Evolutionary conservation across 2,888 invertebrate species (phyloP), one percentile per base, ranked within the genome.

Genomic region (Noctua janthina): DNA sequence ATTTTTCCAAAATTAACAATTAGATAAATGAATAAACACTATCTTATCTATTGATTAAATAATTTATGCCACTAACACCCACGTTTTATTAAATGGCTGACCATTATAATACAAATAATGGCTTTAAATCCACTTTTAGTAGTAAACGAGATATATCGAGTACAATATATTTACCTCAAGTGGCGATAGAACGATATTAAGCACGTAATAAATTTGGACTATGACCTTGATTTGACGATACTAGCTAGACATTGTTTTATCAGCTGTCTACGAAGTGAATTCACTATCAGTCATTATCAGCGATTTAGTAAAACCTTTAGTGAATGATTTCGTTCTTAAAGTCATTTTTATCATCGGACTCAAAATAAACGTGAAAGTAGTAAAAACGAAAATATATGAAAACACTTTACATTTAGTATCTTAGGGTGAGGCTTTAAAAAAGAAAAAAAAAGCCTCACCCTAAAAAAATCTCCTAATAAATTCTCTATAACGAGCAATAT

Each of bases 91-190:
- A n/a, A 59, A 59, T 68, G 6, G 43, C 5, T 20, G 8, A 15
- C 13, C 10, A 51, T n/a, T 67, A n/a, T 54, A 17, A 51, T 35
- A n/a, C 13, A 46, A 35, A 64, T 64, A 84, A 79, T 64, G 4
- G 15, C n/a, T 11, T 29, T 46, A 76, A 56, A 62, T 20, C 13
- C 15, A 69, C 15, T 78, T 64, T 46, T 29, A 23, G 51, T n/a
- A 23, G 29, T 15, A 67, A 49, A 66, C 23, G 23, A 43, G 46
- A 8, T 67, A 15, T 15, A 70, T 29, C 13, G 0, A 71, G 10
- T 43, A 23, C 17, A 84, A 62, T 71, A n/a, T 23, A 46, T 64
- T 68, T 73, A 64, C 69, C 72, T 75, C 68, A 43, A 73, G 68
- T 67, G 43, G 20, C 39, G 49, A 51, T 51, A 56, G 39, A 43